Conservation (phyloP, 2,797 vertebrate species). For the Phylloscopus collybita region DNA sequence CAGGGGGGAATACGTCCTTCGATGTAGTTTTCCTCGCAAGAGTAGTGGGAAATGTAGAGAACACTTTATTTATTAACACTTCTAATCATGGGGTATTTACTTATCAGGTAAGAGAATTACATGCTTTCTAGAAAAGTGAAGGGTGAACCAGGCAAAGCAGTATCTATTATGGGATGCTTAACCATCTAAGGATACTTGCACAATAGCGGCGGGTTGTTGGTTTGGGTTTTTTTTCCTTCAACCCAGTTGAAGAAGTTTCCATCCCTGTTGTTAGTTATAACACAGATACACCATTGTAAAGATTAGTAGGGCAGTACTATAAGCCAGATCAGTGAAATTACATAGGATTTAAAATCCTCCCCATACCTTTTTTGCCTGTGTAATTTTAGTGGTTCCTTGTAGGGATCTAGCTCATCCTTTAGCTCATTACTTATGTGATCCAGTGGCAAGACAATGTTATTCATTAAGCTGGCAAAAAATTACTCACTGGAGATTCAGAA, state of each 20-base stretch:
- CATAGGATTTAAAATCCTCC: background rate
- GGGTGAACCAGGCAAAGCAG: background rate
- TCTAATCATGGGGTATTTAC: constrained; percentile 99
- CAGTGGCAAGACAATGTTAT: background rate
- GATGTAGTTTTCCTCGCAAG: constrained; percentile 98
- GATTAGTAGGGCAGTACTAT: background rate
- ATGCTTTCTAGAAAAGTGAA: background rate
- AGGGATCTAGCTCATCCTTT: background rate
- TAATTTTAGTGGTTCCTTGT: background rate
- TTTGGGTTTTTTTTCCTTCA: background rate
- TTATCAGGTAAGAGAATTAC: constrained; percentile 89
- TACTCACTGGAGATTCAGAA: background rate
- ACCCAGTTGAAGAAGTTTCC: background rate
- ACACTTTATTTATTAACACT: constrained; percentile 99
- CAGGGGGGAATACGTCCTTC: constrained; percentile 97
- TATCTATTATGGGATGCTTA: background rate
- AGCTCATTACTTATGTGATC: background rate
- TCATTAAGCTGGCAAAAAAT: background rate
- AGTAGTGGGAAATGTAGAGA: constrained; percentile 99
- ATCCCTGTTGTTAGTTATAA: background rate
- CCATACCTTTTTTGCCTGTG: background rate
- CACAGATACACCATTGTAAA: background rate
- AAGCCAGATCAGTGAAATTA: background rate
- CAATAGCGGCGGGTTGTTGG: background rate
- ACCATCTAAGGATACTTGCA: background rate